These are phyloP conservation scores for Thelaira solivaga DNA, from an alignment of 2,888 invertebrate genomes.

Conservation along the genomic window DNA sequence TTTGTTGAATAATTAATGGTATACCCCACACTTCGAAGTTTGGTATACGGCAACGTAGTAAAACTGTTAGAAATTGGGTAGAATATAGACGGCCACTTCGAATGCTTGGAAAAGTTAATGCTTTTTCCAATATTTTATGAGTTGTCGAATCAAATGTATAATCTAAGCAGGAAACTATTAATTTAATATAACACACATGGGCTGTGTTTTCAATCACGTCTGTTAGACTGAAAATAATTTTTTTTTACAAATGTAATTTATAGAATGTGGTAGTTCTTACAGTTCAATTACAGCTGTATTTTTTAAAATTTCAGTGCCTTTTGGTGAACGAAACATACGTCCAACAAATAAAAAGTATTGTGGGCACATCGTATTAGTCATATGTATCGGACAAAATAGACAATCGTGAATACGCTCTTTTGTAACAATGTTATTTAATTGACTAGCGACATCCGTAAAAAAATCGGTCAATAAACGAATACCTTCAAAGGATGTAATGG, in stretches of 20 bases:
- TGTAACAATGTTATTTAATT: conserved; percentile 84
- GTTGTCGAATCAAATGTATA: conserved; percentile 87
- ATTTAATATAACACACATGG: conserved; percentile 94
- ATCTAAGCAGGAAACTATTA: conserved; percentile 94
- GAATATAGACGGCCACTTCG: conserved; percentile 86
- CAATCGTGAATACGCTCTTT: conserved; percentile 90
- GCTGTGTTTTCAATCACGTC: conserved; percentile 88
- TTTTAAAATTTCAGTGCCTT: conserved; percentile 84
- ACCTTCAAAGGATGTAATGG: conserved; percentile 80
- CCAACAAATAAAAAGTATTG: conserved; percentile 97
- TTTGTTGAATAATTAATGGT: conserved; percentile 88
- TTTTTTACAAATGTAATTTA: not conserved
- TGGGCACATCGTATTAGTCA: conserved; percentile 93
- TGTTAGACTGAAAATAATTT: conserved; percentile 81
- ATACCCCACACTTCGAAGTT: conserved; percentile 92
- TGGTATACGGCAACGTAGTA: conserved; percentile 85
- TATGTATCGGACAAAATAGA: conserved; percentile 90
- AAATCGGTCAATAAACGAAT: conserved; percentile 86
- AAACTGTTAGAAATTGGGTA: conserved; percentile 92
- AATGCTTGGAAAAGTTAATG: conserved; percentile 77
- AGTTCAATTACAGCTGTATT: conserved; percentile 85
- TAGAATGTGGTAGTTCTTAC: conserved; percentile 78
- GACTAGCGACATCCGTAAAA: conserved; percentile 87
- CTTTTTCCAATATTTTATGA: conserved; percentile 80
- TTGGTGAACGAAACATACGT: conserved; percentile 85